phyloP scores from a whole-genome alignment of 2,113 vertebrate species.

The Vidua chalybeata region DNA sequence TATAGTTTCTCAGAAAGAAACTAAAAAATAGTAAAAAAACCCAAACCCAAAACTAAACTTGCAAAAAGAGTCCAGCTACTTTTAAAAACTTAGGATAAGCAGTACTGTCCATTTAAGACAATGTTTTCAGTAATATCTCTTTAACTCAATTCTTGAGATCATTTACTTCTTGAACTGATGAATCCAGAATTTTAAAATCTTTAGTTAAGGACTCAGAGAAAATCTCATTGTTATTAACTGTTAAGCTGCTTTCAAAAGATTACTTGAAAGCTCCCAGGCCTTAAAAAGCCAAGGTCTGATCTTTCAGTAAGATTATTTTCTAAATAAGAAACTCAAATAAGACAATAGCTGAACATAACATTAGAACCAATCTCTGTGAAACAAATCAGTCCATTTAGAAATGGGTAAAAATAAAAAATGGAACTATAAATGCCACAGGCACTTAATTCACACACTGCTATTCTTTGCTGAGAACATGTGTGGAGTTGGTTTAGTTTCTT shows the following conservation, averaged over 20 bases:
- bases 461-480: background rate
- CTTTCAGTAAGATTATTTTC: slow-evolving; percentile 13
- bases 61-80: background rate
- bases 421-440: background rate
- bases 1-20: background rate
- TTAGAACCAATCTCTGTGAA: background rate
- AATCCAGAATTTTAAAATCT: slow-evolving; percentile 15
- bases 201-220: slow-evolving; percentile 26
- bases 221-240: slow-evolving; percentile 53
- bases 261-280: slow-evolving; percentile 23
- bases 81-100: background rate
- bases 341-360: background rate
- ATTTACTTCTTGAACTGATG: background rate
- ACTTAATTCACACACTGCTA: background rate
- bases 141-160: background rate
- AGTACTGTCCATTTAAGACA: background rate
- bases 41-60: background rate
- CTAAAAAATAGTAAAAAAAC: background rate
- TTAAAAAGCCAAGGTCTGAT: slow-evolving; percentile 52
- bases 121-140: background rate
- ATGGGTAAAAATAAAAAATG: slow-evolving; percentile 6
- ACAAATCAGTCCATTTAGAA: background rate
- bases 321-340: slow-evolving; percentile 33
- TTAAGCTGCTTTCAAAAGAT: slow-evolving; percentile 48
- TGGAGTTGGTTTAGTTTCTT: background rate